Evolutionary conservation across 2,888 invertebrate genomes (phyloP), one percentile per base, ranked within the genome.

Genomic region (Polydesmus complanatus): DNA sequence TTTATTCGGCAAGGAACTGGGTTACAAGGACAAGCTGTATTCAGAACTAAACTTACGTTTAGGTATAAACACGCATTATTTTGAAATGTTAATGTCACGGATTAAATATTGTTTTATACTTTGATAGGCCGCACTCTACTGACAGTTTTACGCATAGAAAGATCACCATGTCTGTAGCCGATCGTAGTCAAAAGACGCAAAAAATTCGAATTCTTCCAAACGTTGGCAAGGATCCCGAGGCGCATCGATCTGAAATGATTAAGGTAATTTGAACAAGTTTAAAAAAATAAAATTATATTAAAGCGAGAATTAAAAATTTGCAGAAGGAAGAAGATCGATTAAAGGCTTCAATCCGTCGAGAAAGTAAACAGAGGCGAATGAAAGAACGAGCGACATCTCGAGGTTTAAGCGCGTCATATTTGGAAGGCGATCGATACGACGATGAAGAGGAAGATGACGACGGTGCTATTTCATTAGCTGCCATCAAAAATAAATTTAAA

Each of bases 91-190:
- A 26, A 21, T 50, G 5, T 56, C 5, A 18, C 5, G 18, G 5
- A 21, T 48, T 53, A 21, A 14, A 48, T 50, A 21, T 21, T n/a
- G 5, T 5, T 49, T 58, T 1, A 11, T 26, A 3, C 49, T 54
- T 25, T 37, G 54, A 3, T 68, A 81, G 97, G 52, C 98, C 98
- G 0, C 95, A 96, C 73, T 97, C 97, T 0, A 98, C 97, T 0
- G 97, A 98, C 73, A 96, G 96, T 23, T 94, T 96, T 76, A 98
- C 98, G 0, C 97, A 98, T 74, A 83, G 95, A 67, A 98, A 98
- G 81, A 96, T 98, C 88, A 98, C 97, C 0, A 81, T 97, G 75
- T 96, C 95, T 0, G 78, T 97, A 67, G 97, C 97, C 0, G 97
- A 98, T 75, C 81, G 95, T 58, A 88, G 92, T 52, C 85, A 89